Evolutionary conservation across 1,140 invertebrate species (phyloP).

Genomic region (Drosophila oshimai): DNA sequence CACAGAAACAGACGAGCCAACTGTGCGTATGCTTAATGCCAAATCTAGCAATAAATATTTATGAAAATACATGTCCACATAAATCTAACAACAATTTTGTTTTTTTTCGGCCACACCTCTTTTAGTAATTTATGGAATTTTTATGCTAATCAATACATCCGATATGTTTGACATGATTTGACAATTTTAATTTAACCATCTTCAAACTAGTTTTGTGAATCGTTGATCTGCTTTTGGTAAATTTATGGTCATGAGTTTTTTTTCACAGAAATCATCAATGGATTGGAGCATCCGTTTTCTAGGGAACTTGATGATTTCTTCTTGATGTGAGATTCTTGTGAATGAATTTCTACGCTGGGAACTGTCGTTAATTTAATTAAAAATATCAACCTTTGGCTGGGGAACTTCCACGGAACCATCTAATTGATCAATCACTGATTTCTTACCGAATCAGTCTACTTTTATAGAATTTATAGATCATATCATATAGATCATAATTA

Average conservation of each 20-base stretch:
- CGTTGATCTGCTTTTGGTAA: conserved; percentile 19
- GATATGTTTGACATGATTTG: conserved; percentile 35
- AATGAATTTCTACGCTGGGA: conserved; percentile 19
- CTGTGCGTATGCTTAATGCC: conserved; percentile 53
- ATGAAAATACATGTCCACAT: conserved; percentile 4
- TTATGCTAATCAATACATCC: conserved; percentile 54
- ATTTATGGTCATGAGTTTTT: conserved; percentile 14
- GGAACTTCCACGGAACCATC: conserved; percentile 4
- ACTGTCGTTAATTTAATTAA: conserved; percentile 10
- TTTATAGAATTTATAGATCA: conserved; percentile 3
- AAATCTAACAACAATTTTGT: background rate
- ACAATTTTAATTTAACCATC: conserved; percentile 35
- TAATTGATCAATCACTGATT: conserved; percentile 17
- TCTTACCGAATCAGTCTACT: background rate
- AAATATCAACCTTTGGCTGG: background rate
- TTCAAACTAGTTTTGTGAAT: conserved; percentile 41
- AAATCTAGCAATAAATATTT: conserved; percentile 32
- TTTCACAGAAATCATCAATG: conserved; percentile 40
- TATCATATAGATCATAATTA: background rate
- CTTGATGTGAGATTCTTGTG: conserved; percentile 8
- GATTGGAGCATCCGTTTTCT: conserved; percentile 3
- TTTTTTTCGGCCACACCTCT: conserved; percentile 8
- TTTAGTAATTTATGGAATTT: conserved; percentile 22
- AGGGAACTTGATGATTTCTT: background rate
- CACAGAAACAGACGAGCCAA: conserved; percentile 2